phyloP scores from a whole-genome alignment of 2,888 invertebrate genomes.

The Acanthosoma haemorrhoidale region DNA sequence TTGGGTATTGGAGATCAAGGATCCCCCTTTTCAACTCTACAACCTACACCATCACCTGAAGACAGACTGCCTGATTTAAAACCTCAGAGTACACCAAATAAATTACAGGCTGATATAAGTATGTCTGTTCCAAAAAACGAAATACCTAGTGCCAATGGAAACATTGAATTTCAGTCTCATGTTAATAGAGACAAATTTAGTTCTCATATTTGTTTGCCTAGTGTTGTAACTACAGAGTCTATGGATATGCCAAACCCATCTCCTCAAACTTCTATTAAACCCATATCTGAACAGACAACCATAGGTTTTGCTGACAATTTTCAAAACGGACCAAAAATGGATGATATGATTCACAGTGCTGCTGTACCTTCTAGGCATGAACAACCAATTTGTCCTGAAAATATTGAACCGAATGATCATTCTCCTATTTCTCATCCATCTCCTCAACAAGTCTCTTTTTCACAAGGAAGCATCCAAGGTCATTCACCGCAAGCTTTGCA shows the following conservation, averaged over 20 bases:
- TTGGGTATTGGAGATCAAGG: constrained; percentile 40
- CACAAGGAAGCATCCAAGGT: not conserved
- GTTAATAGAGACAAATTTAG: constrained; percentile 46
- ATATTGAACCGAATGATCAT: constrained; percentile 29
- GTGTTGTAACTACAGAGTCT: constrained; percentile 26
- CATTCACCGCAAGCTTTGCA: not conserved
- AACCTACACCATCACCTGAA: not conserved
- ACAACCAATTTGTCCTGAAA: constrained; percentile 32
- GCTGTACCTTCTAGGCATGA: constrained; percentile 37
- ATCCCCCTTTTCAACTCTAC: constrained; percentile 35
- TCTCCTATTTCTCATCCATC: constrained; percentile 23
- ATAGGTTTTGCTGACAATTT: constrained; percentile 41
- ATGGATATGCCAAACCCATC: constrained; percentile 24
- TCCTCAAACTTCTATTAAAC: constrained; percentile 46
- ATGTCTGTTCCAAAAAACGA: constrained; percentile 36
- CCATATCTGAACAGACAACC: constrained; percentile 22
- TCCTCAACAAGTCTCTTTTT: not conserved
- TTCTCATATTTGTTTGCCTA: constrained; percentile 42
- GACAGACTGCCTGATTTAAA: constrained; percentile 32
- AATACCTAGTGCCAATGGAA: constrained; percentile 37
- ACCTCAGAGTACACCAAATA: constrained; percentile 31
- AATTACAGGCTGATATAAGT: constrained; percentile 36
- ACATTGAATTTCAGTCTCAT: constrained; percentile 43
- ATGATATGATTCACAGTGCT: constrained; percentile 44
- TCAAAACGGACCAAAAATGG: constrained; percentile 48